phyloP scores from a whole-genome alignment of 2,113 vertebrate genomes.

The Gymnobelideus leadbeateri region DNA sequence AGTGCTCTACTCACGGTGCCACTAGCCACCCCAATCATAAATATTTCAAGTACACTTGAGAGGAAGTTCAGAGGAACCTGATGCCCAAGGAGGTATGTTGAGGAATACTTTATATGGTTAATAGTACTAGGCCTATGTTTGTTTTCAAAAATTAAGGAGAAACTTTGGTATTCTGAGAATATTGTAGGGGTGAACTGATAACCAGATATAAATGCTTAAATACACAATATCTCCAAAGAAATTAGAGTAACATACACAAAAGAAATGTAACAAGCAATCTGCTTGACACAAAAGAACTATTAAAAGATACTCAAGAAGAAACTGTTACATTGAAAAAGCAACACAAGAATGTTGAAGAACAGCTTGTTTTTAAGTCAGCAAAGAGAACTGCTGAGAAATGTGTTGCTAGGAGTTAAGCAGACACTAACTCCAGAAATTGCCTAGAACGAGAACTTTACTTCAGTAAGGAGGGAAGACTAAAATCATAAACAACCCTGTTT shows the following conservation, averaged over 20 bases:
- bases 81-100: not conserved
- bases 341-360: not conserved
- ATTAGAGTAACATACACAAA: not conserved
- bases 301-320: not conserved
- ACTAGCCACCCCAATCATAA: not conserved
- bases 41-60: not conserved
- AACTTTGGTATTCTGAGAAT: not conserved
- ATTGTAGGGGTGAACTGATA: not conserved
- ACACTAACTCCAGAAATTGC: not conserved
- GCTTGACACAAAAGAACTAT: constrained; percentile 1
- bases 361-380: not conserved
- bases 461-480: not conserved
- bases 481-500: not conserved
- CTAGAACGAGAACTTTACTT: not conserved
- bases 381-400: not conserved
- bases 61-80: not conserved
- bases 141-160: not conserved
- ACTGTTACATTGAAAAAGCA: not conserved
- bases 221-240: not conserved
- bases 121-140: not conserved
- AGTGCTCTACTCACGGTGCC: no score
- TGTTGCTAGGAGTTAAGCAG: not conserved
- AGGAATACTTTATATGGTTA: not conserved
- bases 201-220: not conserved
- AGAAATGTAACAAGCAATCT: not conserved